Evolutionary conservation across 1,140 invertebrate species (phyloP).

Genomic region (Rhizoglyphus robini): DNA sequence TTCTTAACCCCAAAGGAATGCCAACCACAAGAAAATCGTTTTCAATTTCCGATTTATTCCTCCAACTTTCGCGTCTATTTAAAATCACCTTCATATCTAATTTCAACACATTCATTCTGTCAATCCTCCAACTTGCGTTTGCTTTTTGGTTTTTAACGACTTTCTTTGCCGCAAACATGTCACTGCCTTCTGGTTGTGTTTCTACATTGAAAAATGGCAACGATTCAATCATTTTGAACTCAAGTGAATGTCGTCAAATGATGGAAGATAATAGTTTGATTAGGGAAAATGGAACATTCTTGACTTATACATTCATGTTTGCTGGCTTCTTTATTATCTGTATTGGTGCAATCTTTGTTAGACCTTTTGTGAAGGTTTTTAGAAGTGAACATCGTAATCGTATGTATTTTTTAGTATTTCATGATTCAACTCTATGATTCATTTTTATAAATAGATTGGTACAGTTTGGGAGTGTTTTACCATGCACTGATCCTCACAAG

Average conservation of each 20-base stretch:
- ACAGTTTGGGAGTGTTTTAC: neutral
- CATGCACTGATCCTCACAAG: neutral
- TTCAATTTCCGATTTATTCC: neutral
- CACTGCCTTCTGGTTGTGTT: neutral
- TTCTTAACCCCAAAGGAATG: neutral
- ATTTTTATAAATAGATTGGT: neutral
- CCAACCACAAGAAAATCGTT: neutral
- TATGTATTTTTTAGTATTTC: neutral
- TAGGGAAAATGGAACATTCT: neutral
- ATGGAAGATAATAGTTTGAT: neutral
- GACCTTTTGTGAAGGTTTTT: neutral
- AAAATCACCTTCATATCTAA: neutral
- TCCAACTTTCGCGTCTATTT: neutral
- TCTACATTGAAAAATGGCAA: neutral
- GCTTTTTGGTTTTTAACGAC: neutral
- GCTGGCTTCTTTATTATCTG: neutral
- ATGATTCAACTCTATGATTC: neutral
- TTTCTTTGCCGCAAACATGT: neutral
- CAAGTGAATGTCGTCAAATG: neutral
- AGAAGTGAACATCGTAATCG: neutral
- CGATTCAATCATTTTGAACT: neutral
- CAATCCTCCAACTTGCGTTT: neutral
- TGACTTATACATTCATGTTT: neutral
- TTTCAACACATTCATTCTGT: neutral
- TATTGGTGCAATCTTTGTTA: neutral